Conservation (phyloP, 2,888 invertebrate species). For the Luperina nickerlii region DNA sequence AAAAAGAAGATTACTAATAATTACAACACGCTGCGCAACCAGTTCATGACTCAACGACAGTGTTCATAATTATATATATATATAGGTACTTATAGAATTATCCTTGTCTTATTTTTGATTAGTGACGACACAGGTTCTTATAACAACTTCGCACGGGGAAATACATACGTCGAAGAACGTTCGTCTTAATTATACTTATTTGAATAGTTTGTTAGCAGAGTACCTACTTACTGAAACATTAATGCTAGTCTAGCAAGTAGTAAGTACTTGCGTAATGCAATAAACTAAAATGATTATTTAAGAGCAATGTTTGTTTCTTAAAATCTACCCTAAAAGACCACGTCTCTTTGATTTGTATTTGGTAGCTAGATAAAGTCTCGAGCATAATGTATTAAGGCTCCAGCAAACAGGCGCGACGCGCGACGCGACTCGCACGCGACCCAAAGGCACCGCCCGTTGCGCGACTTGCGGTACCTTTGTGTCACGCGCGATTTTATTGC, state of each 20-base stretch:
- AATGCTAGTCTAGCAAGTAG: not conserved
- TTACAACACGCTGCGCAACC: not conserved
- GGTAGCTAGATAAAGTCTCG: not conserved
- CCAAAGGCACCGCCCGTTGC: no score
- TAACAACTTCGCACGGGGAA: slow-evolving; percentile 17
- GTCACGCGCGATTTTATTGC: no score
- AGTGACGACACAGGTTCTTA: not conserved
- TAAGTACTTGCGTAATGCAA: not conserved
- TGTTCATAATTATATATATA: not conserved
- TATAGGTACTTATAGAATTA: not conserved
- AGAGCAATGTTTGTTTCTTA: not conserved
- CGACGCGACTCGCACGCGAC: no score
- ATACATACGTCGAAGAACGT: slow-evolving; percentile 33
- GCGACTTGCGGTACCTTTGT: no score
- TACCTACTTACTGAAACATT: not conserved
- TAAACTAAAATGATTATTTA: not conserved
- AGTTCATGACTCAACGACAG: not conserved
- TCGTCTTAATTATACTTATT: slow-evolving; percentile 25
- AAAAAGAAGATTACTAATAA: not conserved
- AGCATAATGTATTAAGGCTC: no score
- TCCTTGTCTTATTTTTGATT: slow-evolving; percentile 27
- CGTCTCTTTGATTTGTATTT: not conserved
- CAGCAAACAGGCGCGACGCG: no score
- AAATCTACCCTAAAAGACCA: not conserved
- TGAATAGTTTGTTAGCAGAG: slow-evolving; percentile 11